phyloP scores from a whole-genome alignment of 2,113 vertebrate species.

The Sebastes fasciatus region DNA sequence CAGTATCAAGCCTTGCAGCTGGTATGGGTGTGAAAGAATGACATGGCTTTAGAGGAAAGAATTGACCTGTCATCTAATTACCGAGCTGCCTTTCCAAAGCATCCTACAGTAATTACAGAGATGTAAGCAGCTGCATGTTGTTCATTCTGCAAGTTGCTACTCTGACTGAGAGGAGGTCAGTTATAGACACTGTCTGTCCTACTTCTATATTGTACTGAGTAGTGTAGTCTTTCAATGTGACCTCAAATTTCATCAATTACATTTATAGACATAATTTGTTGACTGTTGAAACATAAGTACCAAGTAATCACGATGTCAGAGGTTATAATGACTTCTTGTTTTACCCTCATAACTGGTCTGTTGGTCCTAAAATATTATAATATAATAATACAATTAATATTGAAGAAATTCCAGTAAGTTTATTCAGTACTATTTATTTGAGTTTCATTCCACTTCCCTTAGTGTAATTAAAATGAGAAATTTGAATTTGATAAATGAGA shows the following conservation, averaged over 20 bases:
- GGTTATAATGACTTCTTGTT: background rate
- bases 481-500: background rate
- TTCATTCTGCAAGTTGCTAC: conserved; percentile 37
- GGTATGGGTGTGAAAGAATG: conserved; percentile 52
- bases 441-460: too few species aligned
- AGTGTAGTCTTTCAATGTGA: background rate
- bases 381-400: too few species aligned
- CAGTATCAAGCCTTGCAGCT: conserved; percentile 52
- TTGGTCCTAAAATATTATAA: background rate
- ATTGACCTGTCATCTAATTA: conserved; percentile 76
- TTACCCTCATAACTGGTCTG: conserved; percentile 5
- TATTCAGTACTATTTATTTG: too few species aligned
- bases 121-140: conserved; percentile 69
- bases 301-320: background rate
- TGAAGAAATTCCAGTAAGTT: too few species aligned
- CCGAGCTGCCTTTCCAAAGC: conserved; percentile 60
- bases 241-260: background rate
- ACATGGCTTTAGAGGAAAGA: conserved; percentile 52
- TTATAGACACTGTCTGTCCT: conserved; percentile 21
- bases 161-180: conserved; percentile 30
- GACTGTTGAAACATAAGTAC: background rate
- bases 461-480: background rate
- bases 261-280: background rate
- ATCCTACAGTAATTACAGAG: conserved; percentile 67
- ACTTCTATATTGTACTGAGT: background rate